These are phyloP conservation scores for Crepidodera aurea DNA, from an alignment of 2,888 invertebrate genomes.

Conservation along the genomic window DNA sequence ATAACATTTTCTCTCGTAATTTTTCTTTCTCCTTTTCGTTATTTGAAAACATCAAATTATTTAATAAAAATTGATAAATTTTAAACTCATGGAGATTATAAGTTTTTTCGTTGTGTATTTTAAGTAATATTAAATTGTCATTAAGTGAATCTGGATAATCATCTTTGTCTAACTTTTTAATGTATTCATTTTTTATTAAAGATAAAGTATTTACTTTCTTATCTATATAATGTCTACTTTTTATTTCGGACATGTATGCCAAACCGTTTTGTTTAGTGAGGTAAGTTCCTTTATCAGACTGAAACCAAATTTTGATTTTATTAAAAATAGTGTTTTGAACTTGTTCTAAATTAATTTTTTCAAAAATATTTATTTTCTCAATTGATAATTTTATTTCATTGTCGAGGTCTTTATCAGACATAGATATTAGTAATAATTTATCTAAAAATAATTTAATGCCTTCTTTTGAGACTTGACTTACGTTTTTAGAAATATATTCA, in stretches of 20 bases:
- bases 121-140: not conserved
- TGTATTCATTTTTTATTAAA: not conserved
- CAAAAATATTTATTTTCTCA: not conserved
- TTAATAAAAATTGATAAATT: not conserved
- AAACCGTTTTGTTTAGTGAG: not conserved
- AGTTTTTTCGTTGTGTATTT: not conserved
- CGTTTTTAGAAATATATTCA: not conserved
- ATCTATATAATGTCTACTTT: not conserved
- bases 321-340: not conserved
- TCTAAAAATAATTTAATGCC: not conserved
- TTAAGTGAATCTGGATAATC: not conserved
- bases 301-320: slow-evolving; percentile 5
- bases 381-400: not conserved
- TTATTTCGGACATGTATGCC: not conserved
- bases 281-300: not conserved
- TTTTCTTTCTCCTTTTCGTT: not conserved
- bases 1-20: not conserved
- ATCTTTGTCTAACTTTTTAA: not conserved
- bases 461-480: not conserved
- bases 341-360: too few species aligned
- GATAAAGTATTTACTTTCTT: not conserved
- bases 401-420: not conserved
- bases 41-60: not conserved
- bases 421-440: slow-evolving; percentile 2
- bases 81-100: not conserved